Conservation (phyloP, 1,140 invertebrate genomes). For the Delia radicum region DNA sequence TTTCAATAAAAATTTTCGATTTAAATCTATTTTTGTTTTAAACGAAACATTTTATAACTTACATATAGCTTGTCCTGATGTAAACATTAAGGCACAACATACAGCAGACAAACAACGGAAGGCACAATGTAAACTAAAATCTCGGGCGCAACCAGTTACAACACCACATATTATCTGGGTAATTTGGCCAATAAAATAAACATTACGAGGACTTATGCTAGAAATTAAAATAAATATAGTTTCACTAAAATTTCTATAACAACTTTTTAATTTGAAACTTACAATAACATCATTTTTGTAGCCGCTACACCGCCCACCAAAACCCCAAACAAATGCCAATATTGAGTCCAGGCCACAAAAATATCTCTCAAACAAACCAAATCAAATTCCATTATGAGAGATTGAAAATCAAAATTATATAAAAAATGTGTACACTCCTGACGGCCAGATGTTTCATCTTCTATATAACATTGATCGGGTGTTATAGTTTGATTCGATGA, state of each 20-base stretch:
- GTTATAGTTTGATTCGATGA: conserved; percentile 31
- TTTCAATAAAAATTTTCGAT: too few species aligned
- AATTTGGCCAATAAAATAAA: conserved; percentile 52
- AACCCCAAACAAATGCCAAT: conserved; percentile 57
- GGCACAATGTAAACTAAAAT: conserved; percentile 51
- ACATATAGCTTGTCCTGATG: conserved; percentile 53
- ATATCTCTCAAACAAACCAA: conserved; percentile 55
- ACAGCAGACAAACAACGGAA: conserved; percentile 53
- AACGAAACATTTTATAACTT: conserved; percentile 34
- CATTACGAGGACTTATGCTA: conserved; percentile 50
- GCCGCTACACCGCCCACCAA: conserved; percentile 53
- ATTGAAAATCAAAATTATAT: conserved; percentile 46
- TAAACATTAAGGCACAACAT: conserved; percentile 54
- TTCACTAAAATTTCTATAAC: background rate
- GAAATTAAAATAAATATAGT: background rate
- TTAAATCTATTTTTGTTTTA: background rate
- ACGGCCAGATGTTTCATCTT: conserved; percentile 24
- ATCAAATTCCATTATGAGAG: conserved; percentile 54
- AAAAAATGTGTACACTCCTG: conserved; percentile 38
- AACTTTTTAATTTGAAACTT: conserved; percentile 7
- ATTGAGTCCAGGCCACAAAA: conserved; percentile 56
- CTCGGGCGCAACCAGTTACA: conserved; percentile 49
- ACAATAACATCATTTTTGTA: conserved; percentile 53
- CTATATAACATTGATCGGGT: conserved; percentile 42
- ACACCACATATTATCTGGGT: conserved; percentile 52